Evolutionary conservation across 1,140 invertebrate genomes (phyloP).

Genomic region (Aphis craccivora): DNA sequence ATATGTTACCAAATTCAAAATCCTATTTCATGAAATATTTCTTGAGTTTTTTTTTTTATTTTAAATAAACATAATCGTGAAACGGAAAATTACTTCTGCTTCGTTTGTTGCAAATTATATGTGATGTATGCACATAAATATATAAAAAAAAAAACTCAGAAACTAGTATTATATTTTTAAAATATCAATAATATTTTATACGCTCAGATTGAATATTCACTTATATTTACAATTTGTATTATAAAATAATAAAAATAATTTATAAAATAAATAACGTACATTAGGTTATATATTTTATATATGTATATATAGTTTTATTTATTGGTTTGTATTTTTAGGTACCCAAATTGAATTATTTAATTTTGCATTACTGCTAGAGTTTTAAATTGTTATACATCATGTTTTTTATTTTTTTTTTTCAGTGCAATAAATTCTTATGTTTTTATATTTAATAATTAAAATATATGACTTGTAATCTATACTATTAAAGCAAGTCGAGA

Average conservation of each 20-base stretch:
- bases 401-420: not conserved
- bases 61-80: not conserved
- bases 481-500: too few relatives aligned
- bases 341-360: not conserved
- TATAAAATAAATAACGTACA: not conserved
- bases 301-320: not conserved
- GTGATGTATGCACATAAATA: not conserved
- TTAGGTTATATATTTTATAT: too few relatives aligned
- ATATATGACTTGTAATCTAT: not conserved
- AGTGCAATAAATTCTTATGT: not conserved
- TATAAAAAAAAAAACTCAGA: not conserved
- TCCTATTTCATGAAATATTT: not conserved
- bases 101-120: not conserved
- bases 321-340: not conserved
- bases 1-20: not conserved
- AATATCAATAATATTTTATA: constrained; percentile 20
- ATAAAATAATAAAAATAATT: too few relatives aligned
- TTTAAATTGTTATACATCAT: not conserved
- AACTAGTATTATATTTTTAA: not conserved
- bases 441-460: not conserved
- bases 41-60: not conserved
- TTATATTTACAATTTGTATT: not conserved
- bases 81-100: not conserved
- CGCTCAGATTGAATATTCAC: not conserved
- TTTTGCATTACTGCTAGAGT: not conserved